Base-by-base conservation (phyloP, 2,888 invertebrate genomes). In the Pyrrhia umbra region DNA sequence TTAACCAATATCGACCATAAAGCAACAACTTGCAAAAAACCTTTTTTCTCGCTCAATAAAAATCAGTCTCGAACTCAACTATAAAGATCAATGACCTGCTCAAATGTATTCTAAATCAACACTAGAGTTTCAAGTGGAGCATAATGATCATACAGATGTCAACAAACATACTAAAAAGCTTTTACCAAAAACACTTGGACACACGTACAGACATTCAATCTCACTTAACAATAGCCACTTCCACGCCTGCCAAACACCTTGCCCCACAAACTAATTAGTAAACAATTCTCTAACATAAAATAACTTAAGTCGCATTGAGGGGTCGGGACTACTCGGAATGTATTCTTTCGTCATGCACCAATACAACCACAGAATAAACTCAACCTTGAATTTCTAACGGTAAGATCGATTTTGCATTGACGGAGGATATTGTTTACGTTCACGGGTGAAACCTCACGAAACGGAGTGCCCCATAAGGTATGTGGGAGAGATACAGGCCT, bases 381-480 rank as follows among this genome's bases (percentile, higher is more conserved):
- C 39, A 76, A 62, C 80, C 75, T 75, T 86, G 75, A 62, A 4
- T 1, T 1, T 23, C 13, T 15, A 15, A 34, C 1, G 20, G 47
- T 85, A 84, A 79, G 81, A 82, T 82, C 63, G 62, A 50, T 63
- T 80, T 69, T 86, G 27, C 61, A 50, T 49, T 75, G 69, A 37
- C 62, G 6, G 23, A 25, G 50, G n/a, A 75, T 60, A 75, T 90
- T 91, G 90, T 91, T 91, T 91, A 90, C 87, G 84, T 85, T 81
- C 71, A 66, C 77, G 72, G 78, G 85, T 85, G 86, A 86, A 88
- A 87, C 86, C 82, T 88, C 88, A 88, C 81, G 88, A 88, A 88
- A 88, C 82, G 82, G 80, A 87, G 85, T 87, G 88, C 86, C 87
- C 85, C 87, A 83, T 89, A 89, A 84, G 90, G 90, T 84, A 87